Percentiles rank a stretch among this genome's conserved stretches.
These are phyloP conservation scores for Macropodus opercularis DNA, from an alignment of 2,797 vertebrate species.

Conservation along the genomic window DNA sequence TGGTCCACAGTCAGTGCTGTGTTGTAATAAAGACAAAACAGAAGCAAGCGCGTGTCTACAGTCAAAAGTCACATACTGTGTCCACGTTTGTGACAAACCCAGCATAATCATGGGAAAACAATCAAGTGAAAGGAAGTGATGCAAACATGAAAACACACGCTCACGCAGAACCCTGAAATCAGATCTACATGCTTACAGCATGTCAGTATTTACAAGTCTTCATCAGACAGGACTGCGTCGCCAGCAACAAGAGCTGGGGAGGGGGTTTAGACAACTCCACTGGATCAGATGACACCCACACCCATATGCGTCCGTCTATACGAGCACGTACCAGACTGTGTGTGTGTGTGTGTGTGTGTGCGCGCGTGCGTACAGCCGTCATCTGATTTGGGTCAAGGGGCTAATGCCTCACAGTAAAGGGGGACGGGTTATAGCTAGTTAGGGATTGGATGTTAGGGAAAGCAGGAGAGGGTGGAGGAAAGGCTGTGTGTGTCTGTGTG, in stretches of 20 bases:
- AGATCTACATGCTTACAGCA: constrained; percentile 78
- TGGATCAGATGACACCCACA: constrained; percentile 69
- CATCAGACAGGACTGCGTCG: constrained; percentile 72
- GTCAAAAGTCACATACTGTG: neutral
- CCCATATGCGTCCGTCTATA: constrained; percentile 44
- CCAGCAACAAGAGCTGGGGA: constrained; percentile 35
- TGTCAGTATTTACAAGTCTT: constrained; percentile 77
- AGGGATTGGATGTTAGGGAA: constrained; percentile 40
- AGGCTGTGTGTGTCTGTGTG: neutral
- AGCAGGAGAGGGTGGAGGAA: neutral
- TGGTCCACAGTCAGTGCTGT: neutral
- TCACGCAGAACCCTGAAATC: constrained; percentile 56
- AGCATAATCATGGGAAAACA: constrained; percentile 52
- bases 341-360: constrained; percentile 26
- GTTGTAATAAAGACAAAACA: constrained; percentile 17
- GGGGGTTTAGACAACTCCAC: constrained; percentile 45
- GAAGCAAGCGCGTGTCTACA: constrained; percentile 25
- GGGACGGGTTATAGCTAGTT: constrained; percentile 26
- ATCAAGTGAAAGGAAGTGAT: constrained; percentile 21
- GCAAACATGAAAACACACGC: constrained; percentile 1
- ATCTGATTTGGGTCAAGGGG: constrained; percentile 65
- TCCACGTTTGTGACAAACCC: constrained; percentile 1
- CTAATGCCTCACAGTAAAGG: constrained; percentile 48
- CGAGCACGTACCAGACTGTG: constrained; percentile 15
- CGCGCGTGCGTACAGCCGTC: constrained; percentile 41